Percentiles rank a stretch among this genome's conserved stretches.
phyloP scores from a whole-genome alignment of 1,140 invertebrate genomes.

The Eurosta solidaginis region DNA sequence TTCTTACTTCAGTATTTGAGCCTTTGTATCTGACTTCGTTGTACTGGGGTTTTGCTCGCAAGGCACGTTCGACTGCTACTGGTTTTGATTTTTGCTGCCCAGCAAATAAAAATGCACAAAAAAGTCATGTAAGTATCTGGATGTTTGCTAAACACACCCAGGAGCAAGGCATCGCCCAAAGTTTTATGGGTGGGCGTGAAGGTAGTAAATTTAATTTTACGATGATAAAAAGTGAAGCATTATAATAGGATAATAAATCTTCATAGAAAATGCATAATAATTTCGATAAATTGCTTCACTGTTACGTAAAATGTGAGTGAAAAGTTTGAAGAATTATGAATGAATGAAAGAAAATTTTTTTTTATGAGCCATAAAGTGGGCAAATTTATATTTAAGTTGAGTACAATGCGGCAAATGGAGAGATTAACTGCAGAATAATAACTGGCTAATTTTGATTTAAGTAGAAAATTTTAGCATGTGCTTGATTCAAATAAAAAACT shows the following conservation, averaged over 20 bases:
- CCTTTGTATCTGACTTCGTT: not conserved
- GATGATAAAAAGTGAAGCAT: slow-evolving; percentile 21
- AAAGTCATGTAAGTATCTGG: not conserved
- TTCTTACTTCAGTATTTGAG: too few relatives aligned
- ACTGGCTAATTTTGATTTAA: too few relatives aligned
- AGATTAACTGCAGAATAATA: too few relatives aligned
- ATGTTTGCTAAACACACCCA: not conserved
- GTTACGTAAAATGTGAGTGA: not conserved
- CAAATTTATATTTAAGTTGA: too few relatives aligned
- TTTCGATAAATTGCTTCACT: not conserved
- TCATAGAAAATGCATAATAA: slow-evolving; percentile 19
- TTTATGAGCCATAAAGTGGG: too few relatives aligned
- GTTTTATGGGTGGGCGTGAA: slow-evolving; percentile 21
- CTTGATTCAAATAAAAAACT: too few relatives aligned
- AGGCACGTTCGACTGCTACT: slow-evolving; percentile 30
- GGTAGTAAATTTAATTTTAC: slow-evolving; percentile 22
- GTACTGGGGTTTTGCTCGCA: not conserved
- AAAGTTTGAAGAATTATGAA: not conserved
- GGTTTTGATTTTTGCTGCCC: slow-evolving; percentile 21
- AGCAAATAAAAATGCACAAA: not conserved
- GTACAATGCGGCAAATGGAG: too few relatives aligned
- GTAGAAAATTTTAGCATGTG: too few relatives aligned
- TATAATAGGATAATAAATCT: slow-evolving; percentile 18
- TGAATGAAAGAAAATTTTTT: not conserved
- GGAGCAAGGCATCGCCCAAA: not conserved